phyloP scores from a whole-genome alignment of 2,797 vertebrate species.

The Coranthus polyacanthus region DNA sequence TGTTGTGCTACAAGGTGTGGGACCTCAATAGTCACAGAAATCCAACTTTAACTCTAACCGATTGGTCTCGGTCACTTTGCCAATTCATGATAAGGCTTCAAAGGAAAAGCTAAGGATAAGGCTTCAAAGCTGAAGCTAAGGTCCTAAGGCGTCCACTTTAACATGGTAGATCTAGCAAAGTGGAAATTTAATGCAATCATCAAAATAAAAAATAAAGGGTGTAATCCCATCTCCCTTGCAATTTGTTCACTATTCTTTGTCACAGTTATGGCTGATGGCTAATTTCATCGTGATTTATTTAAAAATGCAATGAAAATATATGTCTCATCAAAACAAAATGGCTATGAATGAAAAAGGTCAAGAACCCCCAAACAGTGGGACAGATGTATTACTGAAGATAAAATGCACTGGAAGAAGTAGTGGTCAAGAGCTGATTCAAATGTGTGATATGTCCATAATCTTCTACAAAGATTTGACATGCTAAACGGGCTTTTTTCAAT shows the following conservation, averaged over 20 bases:
- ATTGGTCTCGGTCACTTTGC: conserved; percentile 59
- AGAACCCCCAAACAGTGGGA: not conserved
- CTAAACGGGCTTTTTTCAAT: conserved; percentile 18
- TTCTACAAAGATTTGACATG: conserved; percentile 26
- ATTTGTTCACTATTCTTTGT: conserved; percentile 8
- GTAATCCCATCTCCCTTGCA: not conserved
- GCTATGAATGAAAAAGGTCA: not conserved
- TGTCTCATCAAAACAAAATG: not conserved
- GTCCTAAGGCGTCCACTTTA: conserved; percentile 35
- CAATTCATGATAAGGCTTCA: conserved; percentile 57
- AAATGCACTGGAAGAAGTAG: not conserved
- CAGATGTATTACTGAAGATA: not conserved
- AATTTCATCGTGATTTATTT: not conserved
- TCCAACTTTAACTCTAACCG: conserved; percentile 12
- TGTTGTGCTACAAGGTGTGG: conserved; percentile 37
- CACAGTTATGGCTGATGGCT: not conserved
- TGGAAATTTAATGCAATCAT: conserved; percentile 39
- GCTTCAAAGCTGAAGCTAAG: conserved; percentile 46
- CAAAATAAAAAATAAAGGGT: conserved; percentile 27
- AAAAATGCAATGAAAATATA: not conserved
- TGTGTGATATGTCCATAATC: too few species aligned
- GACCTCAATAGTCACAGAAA: conserved; percentile 27
- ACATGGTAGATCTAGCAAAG: conserved; percentile 24
- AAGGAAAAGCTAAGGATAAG: conserved; percentile 41
- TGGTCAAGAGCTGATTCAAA: too few species aligned